Conservation (phyloP, 1,140 invertebrate genomes). For the Eumaeus atala region DNA sequence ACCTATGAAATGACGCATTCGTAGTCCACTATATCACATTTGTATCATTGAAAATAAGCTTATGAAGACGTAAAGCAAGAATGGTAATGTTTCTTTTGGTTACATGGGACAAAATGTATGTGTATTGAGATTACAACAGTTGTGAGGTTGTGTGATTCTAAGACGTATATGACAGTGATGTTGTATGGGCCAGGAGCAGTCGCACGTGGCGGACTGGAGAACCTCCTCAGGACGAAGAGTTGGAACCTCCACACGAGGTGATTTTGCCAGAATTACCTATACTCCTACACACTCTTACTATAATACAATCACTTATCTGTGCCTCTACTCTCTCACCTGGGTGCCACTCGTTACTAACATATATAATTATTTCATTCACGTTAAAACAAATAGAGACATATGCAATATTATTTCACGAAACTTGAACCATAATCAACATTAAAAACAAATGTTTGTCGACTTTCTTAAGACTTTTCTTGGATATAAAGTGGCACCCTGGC, state of each 20-base stretch:
- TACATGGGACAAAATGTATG: no score
- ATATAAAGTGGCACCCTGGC: constrained; percentile 54
- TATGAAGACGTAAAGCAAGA: no score
- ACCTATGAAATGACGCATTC: no score
- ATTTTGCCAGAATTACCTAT: constrained; percentile 72
- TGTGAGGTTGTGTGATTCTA: no score
- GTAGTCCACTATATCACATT: no score
- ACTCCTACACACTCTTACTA: constrained; percentile 19
- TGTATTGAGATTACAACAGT: no score
- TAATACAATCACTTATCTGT: constrained; percentile 50
- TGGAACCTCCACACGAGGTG: constrained; percentile 65
- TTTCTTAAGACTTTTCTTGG: not conserved
- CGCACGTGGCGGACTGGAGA: constrained; percentile 56
- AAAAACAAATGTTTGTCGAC: not conserved
- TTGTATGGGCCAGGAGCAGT: constrained; percentile 68
- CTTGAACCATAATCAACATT: not conserved
- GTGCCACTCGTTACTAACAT: constrained; percentile 41
- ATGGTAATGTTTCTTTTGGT: no score
- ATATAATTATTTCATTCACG: no score
- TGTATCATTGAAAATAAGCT: no score
- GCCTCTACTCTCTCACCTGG: constrained; percentile 52
- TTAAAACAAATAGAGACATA: no score
- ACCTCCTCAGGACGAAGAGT: constrained; percentile 52
- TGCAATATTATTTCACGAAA: no score
- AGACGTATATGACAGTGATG: constrained; percentile 37